These are phyloP conservation scores for Hypothenemus hampei DNA, from an alignment of 1,140 invertebrate genomes.

Conservation along the genomic window DNA sequence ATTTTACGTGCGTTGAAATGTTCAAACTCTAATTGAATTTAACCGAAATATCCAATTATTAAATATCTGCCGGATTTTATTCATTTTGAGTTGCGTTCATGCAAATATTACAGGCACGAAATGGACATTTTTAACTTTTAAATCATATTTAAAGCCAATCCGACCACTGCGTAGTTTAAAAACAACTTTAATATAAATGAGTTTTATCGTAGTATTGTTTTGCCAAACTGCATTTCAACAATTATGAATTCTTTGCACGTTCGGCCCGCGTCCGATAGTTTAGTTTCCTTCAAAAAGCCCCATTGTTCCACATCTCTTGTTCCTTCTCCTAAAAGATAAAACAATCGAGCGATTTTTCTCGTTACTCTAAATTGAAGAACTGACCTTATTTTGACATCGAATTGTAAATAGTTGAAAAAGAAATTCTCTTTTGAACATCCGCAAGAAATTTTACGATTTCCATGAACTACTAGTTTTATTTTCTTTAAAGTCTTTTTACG, in stretches of 20 bases:
- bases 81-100: no score
- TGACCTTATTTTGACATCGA: conserved; percentile 14
- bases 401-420: conserved; percentile 3
- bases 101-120: no score
- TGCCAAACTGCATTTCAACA: no score
- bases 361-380: conserved; percentile 16
- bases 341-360: conserved; percentile 8
- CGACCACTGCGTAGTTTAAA: no score
- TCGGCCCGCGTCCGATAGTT: background rate
- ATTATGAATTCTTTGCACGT: conserved; percentile 4
- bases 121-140: no score
- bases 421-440: background rate
- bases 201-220: no score
- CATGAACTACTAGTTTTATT: background rate
- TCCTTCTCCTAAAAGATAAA: background rate
- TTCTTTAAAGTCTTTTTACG: background rate
- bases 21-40: no score
- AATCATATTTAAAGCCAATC: no score
- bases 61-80: no score
- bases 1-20: no score
- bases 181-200: no score
- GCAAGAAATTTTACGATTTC: background rate
- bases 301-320: conserved; percentile 18
- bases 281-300: background rate
- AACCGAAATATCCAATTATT: no score